Evolutionary conservation across 2,797 vertebrate genomes (phyloP).

Genomic region (Bradypodion ventrale): DNA sequence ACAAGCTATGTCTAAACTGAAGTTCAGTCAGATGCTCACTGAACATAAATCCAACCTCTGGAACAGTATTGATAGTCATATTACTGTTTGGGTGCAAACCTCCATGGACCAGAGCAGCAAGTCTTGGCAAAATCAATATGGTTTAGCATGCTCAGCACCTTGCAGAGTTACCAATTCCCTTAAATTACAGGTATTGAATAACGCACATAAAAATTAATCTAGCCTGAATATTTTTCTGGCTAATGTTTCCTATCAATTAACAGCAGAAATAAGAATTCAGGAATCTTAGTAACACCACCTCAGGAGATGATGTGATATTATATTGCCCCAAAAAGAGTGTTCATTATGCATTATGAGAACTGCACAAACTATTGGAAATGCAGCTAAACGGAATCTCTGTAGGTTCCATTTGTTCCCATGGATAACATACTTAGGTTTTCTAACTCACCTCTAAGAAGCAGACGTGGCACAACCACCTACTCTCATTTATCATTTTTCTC

Average conservation of each 20-base stretch:
- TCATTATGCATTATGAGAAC: background rate
- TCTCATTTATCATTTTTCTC: background rate
- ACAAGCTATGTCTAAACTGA: background rate
- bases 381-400: background rate
- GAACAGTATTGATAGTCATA: background rate
- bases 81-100: background rate
- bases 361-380: background rate
- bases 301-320: background rate
- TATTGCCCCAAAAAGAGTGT: background rate
- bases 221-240: background rate
- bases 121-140: conserved; percentile 3
- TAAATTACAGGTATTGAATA: background rate
- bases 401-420: background rate
- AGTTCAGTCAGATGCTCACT: background rate
- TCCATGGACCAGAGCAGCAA: background rate
- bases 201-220: background rate
- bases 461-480: background rate
- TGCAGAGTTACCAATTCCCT: background rate
- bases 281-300: background rate
- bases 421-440: background rate
- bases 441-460: no score
- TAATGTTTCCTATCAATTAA: background rate
- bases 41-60: conserved; percentile 19
- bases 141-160: background rate
- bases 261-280: background rate